Evolutionary conservation across 1,140 invertebrate genomes (phyloP), one percentile per base, ranked within the genome.

Genomic region (Procambarus virginalis): DNA sequence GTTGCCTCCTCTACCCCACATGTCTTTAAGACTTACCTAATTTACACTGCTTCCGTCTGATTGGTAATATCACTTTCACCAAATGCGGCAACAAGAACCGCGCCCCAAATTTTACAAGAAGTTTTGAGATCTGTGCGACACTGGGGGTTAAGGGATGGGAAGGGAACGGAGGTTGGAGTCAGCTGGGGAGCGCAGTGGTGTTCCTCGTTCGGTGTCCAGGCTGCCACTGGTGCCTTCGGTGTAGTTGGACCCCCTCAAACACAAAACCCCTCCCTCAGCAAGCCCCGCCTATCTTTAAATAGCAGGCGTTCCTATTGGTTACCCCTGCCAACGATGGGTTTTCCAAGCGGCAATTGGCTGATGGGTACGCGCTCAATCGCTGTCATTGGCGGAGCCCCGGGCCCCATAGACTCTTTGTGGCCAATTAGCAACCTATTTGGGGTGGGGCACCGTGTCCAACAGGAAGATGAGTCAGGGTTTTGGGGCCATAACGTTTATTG

Each of bases 241-340:
- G 85, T 78, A 87, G 76, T 87, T 87, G 85, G 85, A 87, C 85
- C 85, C 84, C 85, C 85, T 87, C 85, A 87, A 87, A 87, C 85
- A 87, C 85, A 87, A 87, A 87, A 48, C 85, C 85, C 85, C 85
- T 64, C 84, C 84, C 76, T 70, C 76, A 86, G 20, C 34, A 58
- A 87, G 85, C 78, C 76, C 85, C 85, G 85, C 85, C 85, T 79
- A 87, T 79, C 85, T 87, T 77, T 87, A 87, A 87, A 87, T 87
- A 87, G 79, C 85, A 64, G 46, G 60, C 85, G 22, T 68, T 87
- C 85, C 77, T 49, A 79, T 87, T 87, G 85, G 85, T 70, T 80
- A 58, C 58, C 76, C 58, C 77, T 87, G 85, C 85, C 85, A 87
- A 87, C 85, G 85, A 87, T 80, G 80, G 58, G 68, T 68, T 87